Percentiles rank a stretch among this genome's conserved stretches.
phyloP scores from a whole-genome alignment of 2,797 vertebrate species.

The Kryptopterus vitreolus region DNA sequence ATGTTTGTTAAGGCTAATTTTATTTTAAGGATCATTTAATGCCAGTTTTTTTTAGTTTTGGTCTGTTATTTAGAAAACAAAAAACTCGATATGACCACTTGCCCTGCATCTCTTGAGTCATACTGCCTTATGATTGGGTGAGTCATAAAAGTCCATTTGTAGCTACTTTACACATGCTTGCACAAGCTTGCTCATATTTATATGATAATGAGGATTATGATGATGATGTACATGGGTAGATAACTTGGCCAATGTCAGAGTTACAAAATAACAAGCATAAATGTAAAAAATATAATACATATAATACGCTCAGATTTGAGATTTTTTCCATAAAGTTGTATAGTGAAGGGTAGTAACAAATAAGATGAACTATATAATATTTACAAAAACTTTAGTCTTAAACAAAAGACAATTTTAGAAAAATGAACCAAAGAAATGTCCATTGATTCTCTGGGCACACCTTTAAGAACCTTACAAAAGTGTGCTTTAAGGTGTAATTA shows the following conservation, averaged over 20 bases:
- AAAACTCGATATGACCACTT: not conserved
- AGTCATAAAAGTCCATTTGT: slow-evolving; percentile 10
- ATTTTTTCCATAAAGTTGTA: not conserved
- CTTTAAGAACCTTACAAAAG: not conserved
- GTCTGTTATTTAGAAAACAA: not conserved
- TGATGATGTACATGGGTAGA: not conserved
- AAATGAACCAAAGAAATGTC: not conserved
- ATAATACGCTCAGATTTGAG: not conserved
- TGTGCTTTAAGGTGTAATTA: not conserved
- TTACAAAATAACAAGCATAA: not conserved
- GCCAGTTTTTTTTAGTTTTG: not conserved
- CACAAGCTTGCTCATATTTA: not conserved
- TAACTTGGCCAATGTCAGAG: not conserved
- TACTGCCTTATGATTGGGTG: slow-evolving; percentile 14
- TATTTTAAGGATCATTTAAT: not conserved
- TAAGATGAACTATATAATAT: not conserved
- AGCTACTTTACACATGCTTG: slow-evolving; percentile 15
- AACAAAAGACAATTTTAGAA: not conserved
- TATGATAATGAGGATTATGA: not conserved
- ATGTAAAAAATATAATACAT: not conserved
- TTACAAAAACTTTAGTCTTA: not conserved
- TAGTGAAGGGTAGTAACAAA: not conserved
- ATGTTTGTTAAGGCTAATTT: not conserved
- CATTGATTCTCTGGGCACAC: not conserved
- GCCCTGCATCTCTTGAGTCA: not conserved